Percentiles rank a stretch among this genome's conserved stretches.
Evolutionary conservation across 2,113 vertebrate genomes (phyloP).

Genomic region (Hippocampus abdominalis): DNA sequence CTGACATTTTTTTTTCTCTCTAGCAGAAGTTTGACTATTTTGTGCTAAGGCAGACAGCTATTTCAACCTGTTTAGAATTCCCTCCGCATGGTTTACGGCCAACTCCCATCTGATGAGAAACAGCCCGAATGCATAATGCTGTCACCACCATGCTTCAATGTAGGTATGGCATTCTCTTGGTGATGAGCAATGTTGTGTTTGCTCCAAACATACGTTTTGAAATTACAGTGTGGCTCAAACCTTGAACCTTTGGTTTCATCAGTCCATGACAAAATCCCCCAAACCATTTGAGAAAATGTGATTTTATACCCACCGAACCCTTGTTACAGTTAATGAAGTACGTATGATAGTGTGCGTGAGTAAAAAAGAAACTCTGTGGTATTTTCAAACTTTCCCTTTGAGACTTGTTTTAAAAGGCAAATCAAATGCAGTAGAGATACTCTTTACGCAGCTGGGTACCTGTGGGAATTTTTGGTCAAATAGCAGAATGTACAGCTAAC

Average conservation of each 20-base stretch:
- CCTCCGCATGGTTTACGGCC: too few species aligned
- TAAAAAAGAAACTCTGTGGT: not conserved
- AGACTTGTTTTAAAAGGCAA: not conserved
- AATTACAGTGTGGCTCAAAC: not conserved
- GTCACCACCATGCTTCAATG: not conserved
- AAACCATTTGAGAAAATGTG: not conserved
- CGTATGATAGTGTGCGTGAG: not conserved
- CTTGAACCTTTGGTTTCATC: not conserved
- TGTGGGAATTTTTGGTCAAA: conserved; percentile 1
- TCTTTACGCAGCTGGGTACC: not conserved
- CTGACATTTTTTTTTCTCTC: not conserved
- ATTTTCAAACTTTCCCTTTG: not conserved
- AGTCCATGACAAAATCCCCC: not conserved
- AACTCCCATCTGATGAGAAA: not conserved
- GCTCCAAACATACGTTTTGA: not conserved
- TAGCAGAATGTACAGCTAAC: conserved; percentile 3
- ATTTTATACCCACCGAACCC: not conserved
- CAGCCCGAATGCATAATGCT: not conserved
- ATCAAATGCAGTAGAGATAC: not conserved
- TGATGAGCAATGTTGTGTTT: not conserved
- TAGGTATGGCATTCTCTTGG: too few species aligned
- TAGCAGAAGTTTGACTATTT: not conserved
- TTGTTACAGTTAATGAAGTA: not conserved
- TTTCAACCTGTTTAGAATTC: not conserved
- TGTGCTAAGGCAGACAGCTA: not conserved